phyloP scores from a whole-genome alignment of 2,888 invertebrate genomes.

The Hypena proboscidalis region DNA sequence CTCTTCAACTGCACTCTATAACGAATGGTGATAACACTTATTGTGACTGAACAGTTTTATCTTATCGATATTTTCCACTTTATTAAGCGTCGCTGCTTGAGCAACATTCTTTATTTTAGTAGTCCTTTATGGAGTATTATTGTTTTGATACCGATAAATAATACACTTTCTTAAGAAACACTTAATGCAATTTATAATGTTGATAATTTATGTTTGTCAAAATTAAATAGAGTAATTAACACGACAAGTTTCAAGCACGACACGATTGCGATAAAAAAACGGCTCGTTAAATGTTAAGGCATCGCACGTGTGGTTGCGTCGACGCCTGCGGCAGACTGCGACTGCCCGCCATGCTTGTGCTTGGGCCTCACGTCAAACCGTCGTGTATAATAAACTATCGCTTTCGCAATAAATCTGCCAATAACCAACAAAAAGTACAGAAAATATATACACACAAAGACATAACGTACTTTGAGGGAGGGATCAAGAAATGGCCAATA shows the following conservation, averaged over 20 bases:
- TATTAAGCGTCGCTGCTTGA: constrained; percentile 57
- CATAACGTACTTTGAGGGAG: no score
- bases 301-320: constrained; percentile 55
- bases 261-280: constrained; percentile 19
- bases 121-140: constrained; percentile 25
- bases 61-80: constrained; percentile 77
- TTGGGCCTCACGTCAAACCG: constrained; percentile 48
- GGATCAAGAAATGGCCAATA: constrained; percentile 3
- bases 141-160: constrained; percentile 35
- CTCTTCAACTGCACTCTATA: constrained; percentile 55
- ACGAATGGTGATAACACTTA: constrained; percentile 60
- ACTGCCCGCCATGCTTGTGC: constrained; percentile 50
- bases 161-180: constrained; percentile 17
- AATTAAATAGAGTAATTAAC: constrained; percentile 30
- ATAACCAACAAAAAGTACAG: no score
- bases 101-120: constrained; percentile 62
- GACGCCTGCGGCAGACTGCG: constrained; percentile 59
- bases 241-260: constrained; percentile 17
- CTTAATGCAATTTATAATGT: constrained; percentile 29
- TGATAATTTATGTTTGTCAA: constrained; percentile 34
- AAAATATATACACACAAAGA: no score
- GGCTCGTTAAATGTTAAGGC: constrained; percentile 28
- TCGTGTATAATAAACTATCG: constrained; percentile 57
- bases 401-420: constrained; percentile 66
- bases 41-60: constrained; percentile 58